Evolutionary conservation across 2,113 vertebrate genomes (phyloP).

Genomic region (Capricornis sumatraensis): DNA sequence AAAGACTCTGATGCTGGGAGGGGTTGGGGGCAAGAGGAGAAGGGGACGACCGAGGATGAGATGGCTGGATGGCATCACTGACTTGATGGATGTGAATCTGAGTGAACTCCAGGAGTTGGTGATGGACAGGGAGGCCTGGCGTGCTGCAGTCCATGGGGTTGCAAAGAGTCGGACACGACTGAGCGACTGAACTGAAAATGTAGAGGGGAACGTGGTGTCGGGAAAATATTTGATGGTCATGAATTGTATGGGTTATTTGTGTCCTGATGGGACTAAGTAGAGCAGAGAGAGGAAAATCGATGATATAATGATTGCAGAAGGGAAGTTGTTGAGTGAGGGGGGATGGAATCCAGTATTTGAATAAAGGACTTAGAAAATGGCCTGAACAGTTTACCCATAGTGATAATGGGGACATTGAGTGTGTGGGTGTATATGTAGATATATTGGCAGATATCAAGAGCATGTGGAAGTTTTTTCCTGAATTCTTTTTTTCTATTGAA

Average conservation of each 20-base stretch:
- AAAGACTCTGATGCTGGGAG: too few species aligned
- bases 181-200: not conserved
- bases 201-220: not conserved
- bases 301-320: not conserved
- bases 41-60: too few species aligned
- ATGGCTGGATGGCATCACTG: too few species aligned
- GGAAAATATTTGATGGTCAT: not conserved
- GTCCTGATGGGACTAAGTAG: not conserved
- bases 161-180: too few species aligned
- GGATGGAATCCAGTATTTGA: not conserved
- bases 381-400: not conserved
- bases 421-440: not conserved
- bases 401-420: not conserved
- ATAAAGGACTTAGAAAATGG: not conserved
- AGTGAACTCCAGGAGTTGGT: too few species aligned
- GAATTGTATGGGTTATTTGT: not conserved
- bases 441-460: not conserved
- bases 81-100: too few species aligned
- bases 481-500: not conserved
- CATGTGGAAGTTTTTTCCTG: not conserved
- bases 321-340: not conserved
- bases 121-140: too few species aligned
- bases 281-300: not conserved
- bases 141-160: rapidly evolving
- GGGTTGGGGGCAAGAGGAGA: too few species aligned